Evolutionary conservation across 2,797 vertebrate species (phyloP), one percentile per base, ranked within the genome.

Genomic region (Eurystomus glaucurus): DNA sequence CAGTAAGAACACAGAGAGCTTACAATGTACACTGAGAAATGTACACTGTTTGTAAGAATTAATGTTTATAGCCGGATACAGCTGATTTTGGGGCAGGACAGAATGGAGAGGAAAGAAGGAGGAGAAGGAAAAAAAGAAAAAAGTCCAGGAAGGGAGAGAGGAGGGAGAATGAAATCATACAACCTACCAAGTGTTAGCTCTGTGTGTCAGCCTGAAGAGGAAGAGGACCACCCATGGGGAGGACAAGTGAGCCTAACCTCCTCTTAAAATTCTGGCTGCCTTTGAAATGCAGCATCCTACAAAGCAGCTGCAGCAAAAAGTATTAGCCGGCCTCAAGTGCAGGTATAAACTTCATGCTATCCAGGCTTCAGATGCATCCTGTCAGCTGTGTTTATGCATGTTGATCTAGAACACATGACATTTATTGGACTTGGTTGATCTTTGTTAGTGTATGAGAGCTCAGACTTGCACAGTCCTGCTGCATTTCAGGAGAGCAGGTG

Each of bases 31-130:
- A 16, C 74, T 28, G 46, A 71, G 87, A 35, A 37, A 37, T 37
- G 72, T 88, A 84, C 61, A 54, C 54, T 92, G 51, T 92, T 85
- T n/a, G 79, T 84, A 77, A 76, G 71, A 57, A 81, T 76, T 37
- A 55, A 16, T 90, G 74, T 77, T 97, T 95, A 94, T 86, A 92
- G 95, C 84, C n/a, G 50, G 91, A 94, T 94, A 71, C 89, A 88
- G 95, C 90, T 96, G 84, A 88, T 96, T 87, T 78, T 4, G 51
- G 35, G 43, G 31, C 80, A 78, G 55, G 57, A 94, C 69, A 94
- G 72, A 93, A 74, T 26, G 45, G 25, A 77, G 84, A 26, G 29
- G 20, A 58, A 87, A 81, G 14, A n/a, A 94, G 68, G 31, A 91
- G 78, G 22, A 85, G 35, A 10, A 69, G 11, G 37, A 33, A 70